Evolutionary conservation across 2,797 vertebrate species (phyloP).

Genomic region (Urophycis tenuis): DNA sequence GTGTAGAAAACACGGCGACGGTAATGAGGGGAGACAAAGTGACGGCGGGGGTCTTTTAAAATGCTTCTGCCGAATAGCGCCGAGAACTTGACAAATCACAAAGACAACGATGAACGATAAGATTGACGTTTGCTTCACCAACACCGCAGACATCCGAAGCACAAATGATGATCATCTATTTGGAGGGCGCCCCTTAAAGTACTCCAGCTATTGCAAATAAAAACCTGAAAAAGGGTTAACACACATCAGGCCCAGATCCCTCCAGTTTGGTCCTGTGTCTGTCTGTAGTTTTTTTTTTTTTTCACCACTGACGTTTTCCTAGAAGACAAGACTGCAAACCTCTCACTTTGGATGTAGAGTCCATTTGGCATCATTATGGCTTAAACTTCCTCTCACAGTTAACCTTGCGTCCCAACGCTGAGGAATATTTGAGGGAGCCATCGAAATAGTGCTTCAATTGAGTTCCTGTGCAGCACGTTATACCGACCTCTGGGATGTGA

Average conservation of each 20-base stretch:
- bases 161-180: no score
- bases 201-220: slow-evolving; percentile 14
- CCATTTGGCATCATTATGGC: slow-evolving; percentile 62
- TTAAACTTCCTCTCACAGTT: slow-evolving; percentile 60
- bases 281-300: neutral
- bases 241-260: neutral
- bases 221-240: neutral
- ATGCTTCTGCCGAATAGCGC: slow-evolving; percentile 36
- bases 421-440: neutral
- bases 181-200: neutral
- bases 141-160: neutral
- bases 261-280: neutral
- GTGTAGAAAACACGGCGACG: slow-evolving; percentile 57
- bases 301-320: no score
- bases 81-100: slow-evolving; percentile 31
- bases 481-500: neutral
- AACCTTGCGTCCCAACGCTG: neutral
- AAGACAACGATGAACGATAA: neutral
- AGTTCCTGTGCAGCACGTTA: neutral
- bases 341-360: slow-evolving; percentile 4
- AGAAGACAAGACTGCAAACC: neutral
- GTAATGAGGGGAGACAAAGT: slow-evolving; percentile 43
- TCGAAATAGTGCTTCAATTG: neutral
- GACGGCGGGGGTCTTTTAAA: slow-evolving; percentile 22
- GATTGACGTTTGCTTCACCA: neutral